Base-by-base conservation (phyloP, 2,797 vertebrate species). In the Lepilemur septentrionalis region DNA sequence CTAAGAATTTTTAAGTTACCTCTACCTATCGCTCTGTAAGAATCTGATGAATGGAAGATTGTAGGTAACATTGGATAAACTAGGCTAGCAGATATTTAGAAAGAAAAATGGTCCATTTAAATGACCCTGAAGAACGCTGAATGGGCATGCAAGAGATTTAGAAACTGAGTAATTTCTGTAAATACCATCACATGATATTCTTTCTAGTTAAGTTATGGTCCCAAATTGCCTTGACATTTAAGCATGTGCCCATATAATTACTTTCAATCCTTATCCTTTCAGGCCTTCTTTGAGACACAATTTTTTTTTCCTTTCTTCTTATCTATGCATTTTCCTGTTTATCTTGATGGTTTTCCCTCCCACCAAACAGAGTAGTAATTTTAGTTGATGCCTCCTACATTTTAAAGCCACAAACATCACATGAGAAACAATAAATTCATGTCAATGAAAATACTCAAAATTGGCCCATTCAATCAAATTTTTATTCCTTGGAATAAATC, bases 221-320 rank as follows among this genome's bases (percentile, higher is more conserved):
- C 20, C 46, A 92, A 96, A 67, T 72, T 72, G 50, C 65, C 63
- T 75, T 95, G 79, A 69, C 22, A 84, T 94, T 84, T 75, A 95
- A 80, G 28, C 7, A 82, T 59, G 11, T 17, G 1, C 30, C 92
- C 11, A 17, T 43, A 30, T 30, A 85, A 67, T 82, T 92, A 78
- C 72, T n/a, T 93, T 78, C 25, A 89, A 76, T 0, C 0, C 5
- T 41, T 11, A 73, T 84, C 32, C 35, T 79, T 90, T 78, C 55
- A 59, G 61, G 67, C 1, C 2, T 90, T 32, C 73, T 35, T 65
- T 82, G 9, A 86, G 59, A 81, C 17, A 48, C 10, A 85, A 90
- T 46, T 55, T 57, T 80, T 63, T 41, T 80, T 89, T 30, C 25
- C 84, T 79, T 83, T 81, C 69, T 75, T 30, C 52, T 85, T 78